Base-by-base conservation (phyloP, 35 echinoderm and acorn worm genomes). In the Diadema setosum region DNA sequence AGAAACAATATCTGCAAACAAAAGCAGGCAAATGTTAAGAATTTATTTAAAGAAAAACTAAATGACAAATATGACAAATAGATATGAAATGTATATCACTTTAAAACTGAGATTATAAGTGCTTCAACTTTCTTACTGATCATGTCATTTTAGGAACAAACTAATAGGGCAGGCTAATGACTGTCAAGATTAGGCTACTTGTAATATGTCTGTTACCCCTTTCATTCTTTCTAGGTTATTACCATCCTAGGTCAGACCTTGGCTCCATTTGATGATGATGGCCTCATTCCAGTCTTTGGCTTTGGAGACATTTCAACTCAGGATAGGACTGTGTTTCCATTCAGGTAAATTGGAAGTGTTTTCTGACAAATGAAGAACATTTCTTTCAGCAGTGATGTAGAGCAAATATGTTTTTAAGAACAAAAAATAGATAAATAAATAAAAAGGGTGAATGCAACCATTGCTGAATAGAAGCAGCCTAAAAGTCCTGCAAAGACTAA, bases 201-300 rank as follows among this genome's bases (percentile, higher is more conserved):
- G 5, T 31, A 3, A 41, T 65, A 17, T 31, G 33, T 92, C n/a
- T n/a, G n/a, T n/a, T n/a, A n/a, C n/a, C n/a, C n/a, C 21, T 40
- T 46, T 30, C 8, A 39, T 25, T 70, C 43, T 45, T 82, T 23
- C 39, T 74, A 99, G 96, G 96, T 94, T 0, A 99, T 99, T 23
- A 58, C 86, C 39, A 92, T 99, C 33, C 69, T 99, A 2, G 92
- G 96, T 6, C 78, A 69, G 5, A 95, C 96, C 0, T 86, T 99
- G 65, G 96, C 92, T 33, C 87, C 96, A 4, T 99, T 99, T 82
- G 96, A 99, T 80, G 89, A 99, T 63, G 96, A 99, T 69, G 93
- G 90, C 27, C 64, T 95, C 2, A 91, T 99, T 48, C 96, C 96
- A 1, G 89, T 82, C 42, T 99, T 83, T 84, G 96, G 96, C 17